phyloP scores from a whole-genome alignment of 2,113 vertebrate species.

The Brachyhypopomus occidentalis region DNA sequence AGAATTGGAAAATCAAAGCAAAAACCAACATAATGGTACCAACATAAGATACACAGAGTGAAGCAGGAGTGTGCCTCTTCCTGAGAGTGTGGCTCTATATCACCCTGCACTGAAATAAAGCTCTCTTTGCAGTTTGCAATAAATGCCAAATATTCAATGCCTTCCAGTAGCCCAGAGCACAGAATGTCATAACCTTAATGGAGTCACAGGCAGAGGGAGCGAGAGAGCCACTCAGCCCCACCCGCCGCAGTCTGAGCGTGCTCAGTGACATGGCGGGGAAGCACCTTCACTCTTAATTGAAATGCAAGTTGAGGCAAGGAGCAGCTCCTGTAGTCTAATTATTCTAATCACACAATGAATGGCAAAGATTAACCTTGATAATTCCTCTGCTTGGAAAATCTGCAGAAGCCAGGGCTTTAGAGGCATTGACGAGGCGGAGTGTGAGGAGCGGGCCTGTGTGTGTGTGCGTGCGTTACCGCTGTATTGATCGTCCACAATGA shows the following conservation, averaged over 20 bases:
- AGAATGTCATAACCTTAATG: constrained; percentile 45
- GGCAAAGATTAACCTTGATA: constrained; percentile 73
- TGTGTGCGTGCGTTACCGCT: constrained; percentile 74
- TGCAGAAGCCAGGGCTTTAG: constrained; percentile 57
- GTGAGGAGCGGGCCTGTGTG: not conserved
- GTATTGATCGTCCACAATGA: constrained; percentile 84
- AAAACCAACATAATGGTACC: not conserved
- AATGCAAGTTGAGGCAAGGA: constrained; percentile 57
- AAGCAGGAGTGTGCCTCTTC: constrained; percentile 9
- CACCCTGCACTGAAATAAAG: not conserved
- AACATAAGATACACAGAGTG: not conserved
- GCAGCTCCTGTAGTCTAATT: constrained; percentile 59
- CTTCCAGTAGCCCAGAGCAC: constrained; percentile 30
- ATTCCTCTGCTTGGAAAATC: constrained; percentile 62
- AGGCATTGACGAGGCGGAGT: constrained; percentile 56
- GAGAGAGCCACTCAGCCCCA: not conserved
- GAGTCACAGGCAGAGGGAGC: constrained; percentile 34
- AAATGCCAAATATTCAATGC: constrained; percentile 33
- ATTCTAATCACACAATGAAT: constrained; percentile 69
- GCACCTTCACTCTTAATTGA: constrained; percentile 57
- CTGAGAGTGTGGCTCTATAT: constrained; percentile 2
- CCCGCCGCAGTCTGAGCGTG: not conserved
- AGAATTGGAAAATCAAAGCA: constrained; percentile 5
- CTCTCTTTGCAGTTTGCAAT: not conserved
- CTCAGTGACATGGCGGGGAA: constrained; percentile 30